Conservation (phyloP, 1,140 invertebrate genomes). For the Aphaenogaster ashmeadi region DNA sequence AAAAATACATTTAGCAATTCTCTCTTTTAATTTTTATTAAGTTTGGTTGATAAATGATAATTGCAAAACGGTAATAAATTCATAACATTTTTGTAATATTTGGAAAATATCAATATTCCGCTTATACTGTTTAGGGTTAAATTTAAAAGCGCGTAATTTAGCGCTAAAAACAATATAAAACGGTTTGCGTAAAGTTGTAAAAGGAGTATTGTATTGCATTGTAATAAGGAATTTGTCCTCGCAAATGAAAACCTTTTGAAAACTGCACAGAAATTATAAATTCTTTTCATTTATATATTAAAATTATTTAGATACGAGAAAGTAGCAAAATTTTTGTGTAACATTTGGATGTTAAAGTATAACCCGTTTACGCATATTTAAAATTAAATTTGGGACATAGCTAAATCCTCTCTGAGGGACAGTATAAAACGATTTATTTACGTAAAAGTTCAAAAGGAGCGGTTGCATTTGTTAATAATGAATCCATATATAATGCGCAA, state of each 20-base stretch:
- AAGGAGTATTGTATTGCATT: conserved; percentile 15
- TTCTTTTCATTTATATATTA: conserved; percentile 41
- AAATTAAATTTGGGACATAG: conserved; percentile 23
- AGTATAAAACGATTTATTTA: conserved; percentile 60
- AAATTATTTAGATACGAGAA: conserved; percentile 10
- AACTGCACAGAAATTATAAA: conserved; percentile 18
- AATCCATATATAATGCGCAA: conserved; percentile 60
- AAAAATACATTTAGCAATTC: conserved; percentile 27
- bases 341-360: conserved; percentile 28
- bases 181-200: conserved; percentile 19
- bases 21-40: conserved; percentile 46
- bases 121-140: conserved; percentile 63
- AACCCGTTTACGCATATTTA: conserved; percentile 29
- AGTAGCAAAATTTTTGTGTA: conserved; percentile 24
- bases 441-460: conserved; percentile 42
- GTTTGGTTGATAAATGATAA: conserved; percentile 32
- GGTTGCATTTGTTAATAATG: conserved; percentile 61
- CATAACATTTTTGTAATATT: conserved; percentile 41
- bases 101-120: conserved; percentile 43
- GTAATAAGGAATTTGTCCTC: conserved; percentile 20
- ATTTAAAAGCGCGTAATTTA: conserved; percentile 42
- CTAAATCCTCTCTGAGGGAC: conserved; percentile 4
- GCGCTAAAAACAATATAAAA: conserved; percentile 29
- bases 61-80: conserved; percentile 24
- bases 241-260: conserved; percentile 31